phyloP scores from a whole-genome alignment of 2,113 vertebrate species.

The Cyprinodon variegatus region DNA sequence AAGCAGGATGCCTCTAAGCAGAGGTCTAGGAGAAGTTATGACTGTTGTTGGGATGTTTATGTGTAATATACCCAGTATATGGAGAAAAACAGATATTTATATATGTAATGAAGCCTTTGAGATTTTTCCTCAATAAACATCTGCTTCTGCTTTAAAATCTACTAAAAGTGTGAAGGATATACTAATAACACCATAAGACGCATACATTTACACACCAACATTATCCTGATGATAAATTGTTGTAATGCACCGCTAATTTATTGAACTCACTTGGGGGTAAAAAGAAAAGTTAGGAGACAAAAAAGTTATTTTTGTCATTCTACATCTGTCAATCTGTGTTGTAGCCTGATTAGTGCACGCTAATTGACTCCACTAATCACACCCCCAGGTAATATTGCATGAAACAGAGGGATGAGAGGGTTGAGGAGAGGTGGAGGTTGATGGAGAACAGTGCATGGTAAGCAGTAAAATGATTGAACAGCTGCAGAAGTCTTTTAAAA shows the following conservation, averaged over 20 bases:
- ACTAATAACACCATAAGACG: constrained; percentile 9
- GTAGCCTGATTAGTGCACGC: constrained; percentile 67
- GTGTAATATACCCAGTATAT: not conserved
- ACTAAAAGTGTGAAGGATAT: not conserved
- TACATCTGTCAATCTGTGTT: constrained; percentile 74
- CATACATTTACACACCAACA: constrained; percentile 36
- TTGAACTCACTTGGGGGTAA: constrained; percentile 54
- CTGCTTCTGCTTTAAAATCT: constrained; percentile 1
- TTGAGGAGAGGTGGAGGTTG: constrained; percentile 35
- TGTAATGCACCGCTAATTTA: constrained; percentile 58
- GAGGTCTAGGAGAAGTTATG: not conserved
- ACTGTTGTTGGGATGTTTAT: not conserved
- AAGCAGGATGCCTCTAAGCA: not conserved
- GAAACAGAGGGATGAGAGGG: constrained; percentile 24
- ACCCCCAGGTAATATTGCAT: constrained; percentile 65
- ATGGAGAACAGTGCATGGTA: constrained; percentile 44
- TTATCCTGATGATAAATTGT: constrained; percentile 54
- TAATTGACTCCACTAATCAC: constrained; percentile 77
- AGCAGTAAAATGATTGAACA: constrained; percentile 67
- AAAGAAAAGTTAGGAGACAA: constrained; percentile 52
- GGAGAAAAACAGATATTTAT: not conserved
- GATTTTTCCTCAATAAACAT: not conserved
- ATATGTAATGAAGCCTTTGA: not conserved
- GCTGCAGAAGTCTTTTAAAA: constrained; percentile 67
- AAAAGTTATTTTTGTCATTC: constrained; percentile 63